Evolutionary conservation across 2,113 vertebrate species (phyloP).

Genomic region (Strix aluco): DNA sequence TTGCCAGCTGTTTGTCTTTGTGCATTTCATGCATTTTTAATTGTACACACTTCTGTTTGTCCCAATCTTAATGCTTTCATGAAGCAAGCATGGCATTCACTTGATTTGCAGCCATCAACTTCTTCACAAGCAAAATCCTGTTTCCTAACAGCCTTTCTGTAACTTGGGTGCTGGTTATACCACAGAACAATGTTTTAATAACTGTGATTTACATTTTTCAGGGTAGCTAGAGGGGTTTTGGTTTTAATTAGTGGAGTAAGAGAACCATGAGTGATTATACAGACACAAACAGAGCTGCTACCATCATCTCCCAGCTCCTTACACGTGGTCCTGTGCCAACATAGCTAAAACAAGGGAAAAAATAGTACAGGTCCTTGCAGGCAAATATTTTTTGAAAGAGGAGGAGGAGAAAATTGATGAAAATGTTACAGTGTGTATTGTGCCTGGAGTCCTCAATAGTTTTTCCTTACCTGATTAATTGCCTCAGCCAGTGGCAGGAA

Average conservation of each 20-base stretch:
- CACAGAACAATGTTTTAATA: slow-evolving; percentile 46
- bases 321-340: not conserved
- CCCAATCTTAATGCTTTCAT: not conserved
- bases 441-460: not conserved
- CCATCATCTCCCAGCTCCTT: not conserved
- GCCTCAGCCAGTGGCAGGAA: not conserved
- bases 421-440: not conserved
- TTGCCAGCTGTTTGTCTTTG: not conserved
- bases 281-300: slow-evolving; percentile 10
- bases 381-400: not conserved
- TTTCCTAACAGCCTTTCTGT: slow-evolving; percentile 30
- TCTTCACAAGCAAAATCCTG: not conserved
- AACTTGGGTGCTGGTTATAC: slow-evolving; percentile 4
- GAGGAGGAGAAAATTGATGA: not conserved
- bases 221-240: slow-evolving; percentile 40
- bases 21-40: not conserved
- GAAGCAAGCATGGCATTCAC: not conserved
- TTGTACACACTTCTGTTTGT: not conserved
- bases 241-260: slow-evolving; percentile 51
- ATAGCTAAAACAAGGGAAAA: not conserved
- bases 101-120: not conserved
- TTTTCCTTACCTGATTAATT: not conserved
- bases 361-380: not conserved
- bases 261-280: not conserved
- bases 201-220: slow-evolving; percentile 36